These are phyloP conservation scores for Pectinophora gossypiella DNA, from an alignment of 1,140 invertebrate genomes.

Conservation along the genomic window DNA sequence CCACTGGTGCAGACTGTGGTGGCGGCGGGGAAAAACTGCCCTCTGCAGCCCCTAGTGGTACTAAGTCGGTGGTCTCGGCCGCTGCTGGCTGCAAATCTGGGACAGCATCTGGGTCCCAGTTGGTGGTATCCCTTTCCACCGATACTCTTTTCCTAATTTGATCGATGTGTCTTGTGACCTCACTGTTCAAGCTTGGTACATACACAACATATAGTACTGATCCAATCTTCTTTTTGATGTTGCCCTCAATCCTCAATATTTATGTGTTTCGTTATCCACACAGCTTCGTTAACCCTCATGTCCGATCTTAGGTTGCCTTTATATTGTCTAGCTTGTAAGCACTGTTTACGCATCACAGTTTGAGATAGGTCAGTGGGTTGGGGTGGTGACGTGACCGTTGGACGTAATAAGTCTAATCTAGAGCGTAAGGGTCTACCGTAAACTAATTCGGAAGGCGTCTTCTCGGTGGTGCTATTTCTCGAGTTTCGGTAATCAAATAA, in stretches of 20 bases:
- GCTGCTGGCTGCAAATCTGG: not conserved
- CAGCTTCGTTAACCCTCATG: slow-evolving; percentile 12
- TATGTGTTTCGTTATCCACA: slow-evolving; percentile 15
- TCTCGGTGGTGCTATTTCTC: slow-evolving; percentile 21
- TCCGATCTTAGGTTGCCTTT: slow-evolving; percentile 10
- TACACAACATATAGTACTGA: not conserved
- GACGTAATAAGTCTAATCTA: slow-evolving; percentile 16
- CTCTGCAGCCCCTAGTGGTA: not conserved
- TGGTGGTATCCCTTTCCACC: not conserved
- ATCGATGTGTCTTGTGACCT: not conserved
- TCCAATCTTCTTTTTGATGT: not conserved
- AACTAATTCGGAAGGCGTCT: slow-evolving; percentile 18
- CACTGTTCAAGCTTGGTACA: not conserved
- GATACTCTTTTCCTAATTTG: not conserved
- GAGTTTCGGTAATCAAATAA: too few species aligned
- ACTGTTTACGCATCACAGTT: slow-evolving; percentile 18
- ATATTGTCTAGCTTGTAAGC: slow-evolving; percentile 21
- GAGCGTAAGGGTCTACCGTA: slow-evolving; percentile 17
- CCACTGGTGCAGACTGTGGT: too few species aligned
- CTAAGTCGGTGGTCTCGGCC: not conserved
- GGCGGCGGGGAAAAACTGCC: not conserved
- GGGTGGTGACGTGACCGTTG: slow-evolving; percentile 6
- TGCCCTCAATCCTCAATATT: slow-evolving; percentile 6
- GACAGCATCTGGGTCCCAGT: not conserved
- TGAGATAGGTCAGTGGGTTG: slow-evolving; percentile 14